Conservation (phyloP, 2,797 vertebrate genomes). For the Myotis findleyi region DNA sequence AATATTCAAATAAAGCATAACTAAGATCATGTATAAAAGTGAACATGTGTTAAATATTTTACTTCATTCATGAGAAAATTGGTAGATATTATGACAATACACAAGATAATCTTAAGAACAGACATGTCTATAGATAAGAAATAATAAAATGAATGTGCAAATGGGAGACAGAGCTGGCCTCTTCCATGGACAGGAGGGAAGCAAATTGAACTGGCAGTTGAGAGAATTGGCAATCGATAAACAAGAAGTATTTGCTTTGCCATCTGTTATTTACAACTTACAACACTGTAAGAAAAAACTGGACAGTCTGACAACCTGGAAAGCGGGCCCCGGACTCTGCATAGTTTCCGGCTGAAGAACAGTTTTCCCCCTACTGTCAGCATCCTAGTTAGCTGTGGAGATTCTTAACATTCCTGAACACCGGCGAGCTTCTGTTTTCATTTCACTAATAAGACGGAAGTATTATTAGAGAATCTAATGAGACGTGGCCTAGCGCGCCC, state of each 20-base stretch:
- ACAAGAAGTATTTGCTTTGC: not conserved
- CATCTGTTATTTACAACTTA: not conserved
- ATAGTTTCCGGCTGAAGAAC: not conserved
- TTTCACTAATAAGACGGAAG: not conserved
- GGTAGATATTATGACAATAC: not conserved
- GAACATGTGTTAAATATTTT: not conserved
- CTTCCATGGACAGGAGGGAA: not conserved
- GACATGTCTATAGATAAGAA: not conserved
- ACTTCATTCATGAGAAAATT: conserved; percentile 18
- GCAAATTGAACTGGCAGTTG: not conserved
- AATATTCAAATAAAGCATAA: not conserved
- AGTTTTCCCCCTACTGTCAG: not conserved
- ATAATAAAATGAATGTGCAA: not conserved
- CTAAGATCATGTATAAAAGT: not conserved
- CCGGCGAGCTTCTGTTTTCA: not conserved
- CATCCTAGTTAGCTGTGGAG: not conserved
- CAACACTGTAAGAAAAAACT: no score
- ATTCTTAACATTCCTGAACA: not conserved
- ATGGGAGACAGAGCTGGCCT: not conserved
- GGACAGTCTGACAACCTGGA: not conserved
- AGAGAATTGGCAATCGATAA: not conserved
- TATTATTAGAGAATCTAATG: not conserved
- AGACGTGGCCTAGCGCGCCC: not conserved
- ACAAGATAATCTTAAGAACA: not conserved
- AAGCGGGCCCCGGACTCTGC: not conserved